Evolutionary conservation across 2,888 invertebrate genomes (phyloP).

Genomic region (Balanococcus diminutus): DNA sequence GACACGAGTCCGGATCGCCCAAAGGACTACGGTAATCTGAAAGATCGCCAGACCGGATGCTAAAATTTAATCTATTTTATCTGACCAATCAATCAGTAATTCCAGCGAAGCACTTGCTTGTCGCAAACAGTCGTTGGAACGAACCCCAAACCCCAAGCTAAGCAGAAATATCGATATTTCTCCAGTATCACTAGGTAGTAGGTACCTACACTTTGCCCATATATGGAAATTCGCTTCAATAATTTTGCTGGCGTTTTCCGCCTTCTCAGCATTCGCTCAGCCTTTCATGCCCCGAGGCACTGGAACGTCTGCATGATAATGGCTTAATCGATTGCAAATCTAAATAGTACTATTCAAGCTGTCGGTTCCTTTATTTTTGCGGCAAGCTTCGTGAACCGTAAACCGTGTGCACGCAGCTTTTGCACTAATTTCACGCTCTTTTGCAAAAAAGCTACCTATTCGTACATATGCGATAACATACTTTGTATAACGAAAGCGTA

Average conservation of each 20-base stretch:
- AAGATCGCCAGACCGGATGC: neutral
- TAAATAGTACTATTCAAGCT: neutral
- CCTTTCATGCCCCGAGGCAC: neutral
- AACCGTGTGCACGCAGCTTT: neutral
- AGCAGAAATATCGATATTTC: neutral
- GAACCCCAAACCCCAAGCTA: too few relatives aligned
- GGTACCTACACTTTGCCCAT: neutral
- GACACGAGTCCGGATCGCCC: neutral
- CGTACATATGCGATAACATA: neutral
- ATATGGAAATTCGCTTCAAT: neutral
- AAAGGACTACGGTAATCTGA: neutral
- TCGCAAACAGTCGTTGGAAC: neutral
- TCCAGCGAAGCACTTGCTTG: neutral
- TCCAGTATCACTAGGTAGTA: neutral
- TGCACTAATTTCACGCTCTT: neutral
- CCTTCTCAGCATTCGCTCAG: too few relatives aligned
- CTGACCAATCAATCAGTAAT: slow-evolving; percentile 4
- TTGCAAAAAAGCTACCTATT: neutral
- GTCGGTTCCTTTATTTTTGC: neutral
- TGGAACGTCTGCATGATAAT: neutral
- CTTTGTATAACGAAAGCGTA: neutral
- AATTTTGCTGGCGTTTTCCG: neutral
- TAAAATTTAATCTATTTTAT: slow-evolving; percentile 15
- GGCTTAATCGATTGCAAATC: slow-evolving; percentile 4
- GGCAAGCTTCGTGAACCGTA: neutral